Base-by-base conservation (phyloP, 1,140 invertebrate genomes). In the Tribolium castaneum region DNA sequence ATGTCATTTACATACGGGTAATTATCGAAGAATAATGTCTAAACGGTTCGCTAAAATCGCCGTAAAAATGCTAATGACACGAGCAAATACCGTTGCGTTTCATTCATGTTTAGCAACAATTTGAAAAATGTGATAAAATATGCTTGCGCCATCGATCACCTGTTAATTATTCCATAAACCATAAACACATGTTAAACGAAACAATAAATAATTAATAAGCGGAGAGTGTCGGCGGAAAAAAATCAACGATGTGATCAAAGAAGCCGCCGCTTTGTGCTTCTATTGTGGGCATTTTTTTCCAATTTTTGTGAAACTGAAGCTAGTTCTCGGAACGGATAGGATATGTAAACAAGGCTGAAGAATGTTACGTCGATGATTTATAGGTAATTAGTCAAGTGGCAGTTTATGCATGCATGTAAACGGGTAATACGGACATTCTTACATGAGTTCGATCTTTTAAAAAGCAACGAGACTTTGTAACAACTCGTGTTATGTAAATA, bases 1-100 rank as follows among this genome's bases (percentile, higher is more conserved):
- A 59, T 25, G 54, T 59, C 16, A 59, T 59, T 59, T 59, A 59
- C 54, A 59, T 59, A 59, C 54, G 54, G 54, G 54, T 59, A 59
- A 59, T 59, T 59, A 59, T 25, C 54, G 54, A 59, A 10, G 22
- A 59, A n/a, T 59, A 22, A 30, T 45, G 7, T 10, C n/a, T 10
- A 45, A 45, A 45, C 54, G 16, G 22, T 59, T 59, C 14, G 10
- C 6, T 30, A 30, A 30, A 30, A 30, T 30, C 6, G 25, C 25
- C 25, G 3, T 30, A 30, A 30, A 30, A 30, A 30, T 30, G 25
- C 1, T 30, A 30, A 30, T 30, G 6, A 30, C 0, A 30, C 25
- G 1, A 1, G 25, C 25, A 30, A 30, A 30, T 30, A 30, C 25
- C 25, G 25, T 30, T 30, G 5, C 2, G 7, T 45, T 45, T 45